A percentile compares a stretch with the other conserved stretches of the same genome.
phyloP scores from a whole-genome alignment of 2,888 invertebrate genomes.

The Agonum fuliginosum region DNA sequence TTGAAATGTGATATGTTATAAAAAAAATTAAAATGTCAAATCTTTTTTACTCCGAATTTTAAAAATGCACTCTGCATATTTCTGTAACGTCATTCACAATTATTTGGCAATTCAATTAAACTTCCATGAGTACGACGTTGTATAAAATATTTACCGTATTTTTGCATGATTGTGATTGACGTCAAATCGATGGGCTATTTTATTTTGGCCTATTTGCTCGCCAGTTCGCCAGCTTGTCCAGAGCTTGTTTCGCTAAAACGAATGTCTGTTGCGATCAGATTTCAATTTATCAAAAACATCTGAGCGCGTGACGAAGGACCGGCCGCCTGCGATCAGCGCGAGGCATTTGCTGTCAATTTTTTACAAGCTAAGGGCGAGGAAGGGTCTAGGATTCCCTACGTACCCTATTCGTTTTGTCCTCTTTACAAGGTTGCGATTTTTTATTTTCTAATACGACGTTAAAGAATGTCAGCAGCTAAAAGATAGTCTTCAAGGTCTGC shows the following conservation, averaged over 20 bases:
- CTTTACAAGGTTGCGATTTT: slow-evolving; percentile 12
- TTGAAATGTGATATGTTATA: too few species aligned
- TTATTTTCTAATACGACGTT: slow-evolving; percentile 8
- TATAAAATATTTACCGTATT: background rate
- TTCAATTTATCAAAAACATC: slow-evolving; percentile 45
- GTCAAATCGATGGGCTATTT: slow-evolving; percentile 15
- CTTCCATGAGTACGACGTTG: too few species aligned
- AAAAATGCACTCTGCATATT: too few species aligned
- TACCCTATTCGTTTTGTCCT: slow-evolving; percentile 19
- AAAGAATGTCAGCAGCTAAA: background rate
- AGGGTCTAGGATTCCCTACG: background rate
- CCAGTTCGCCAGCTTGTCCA: slow-evolving; percentile 10
- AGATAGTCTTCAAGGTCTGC: background rate
- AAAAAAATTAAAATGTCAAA: too few species aligned
- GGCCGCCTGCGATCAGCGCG: slow-evolving; percentile 1
- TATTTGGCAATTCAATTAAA: too few species aligned
- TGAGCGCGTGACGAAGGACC: slow-evolving; percentile 39
- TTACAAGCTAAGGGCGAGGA: slow-evolving; percentile 14
- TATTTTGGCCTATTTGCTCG: slow-evolving; percentile 12
- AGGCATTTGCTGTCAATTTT: slow-evolving; percentile 24
- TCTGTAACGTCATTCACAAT: too few species aligned
- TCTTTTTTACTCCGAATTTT: too few species aligned
- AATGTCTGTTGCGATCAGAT: slow-evolving; percentile 35
- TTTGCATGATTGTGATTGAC: background rate
- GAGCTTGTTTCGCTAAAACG: slow-evolving; percentile 34